Evolutionary conservation across 2,888 invertebrate species (phyloP).

Genomic region (Limnephilus marmoratus): DNA sequence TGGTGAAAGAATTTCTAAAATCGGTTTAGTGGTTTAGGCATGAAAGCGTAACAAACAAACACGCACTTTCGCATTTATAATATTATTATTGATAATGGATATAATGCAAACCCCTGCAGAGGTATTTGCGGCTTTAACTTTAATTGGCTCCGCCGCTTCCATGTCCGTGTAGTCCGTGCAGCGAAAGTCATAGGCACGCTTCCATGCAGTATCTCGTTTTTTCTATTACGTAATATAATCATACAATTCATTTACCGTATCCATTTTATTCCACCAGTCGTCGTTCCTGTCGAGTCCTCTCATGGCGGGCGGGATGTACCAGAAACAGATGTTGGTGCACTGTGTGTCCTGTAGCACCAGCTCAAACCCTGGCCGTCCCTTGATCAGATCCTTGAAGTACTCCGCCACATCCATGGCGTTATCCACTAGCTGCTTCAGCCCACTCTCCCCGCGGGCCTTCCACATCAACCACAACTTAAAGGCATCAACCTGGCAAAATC

Average conservation of each 20-base stretch:
- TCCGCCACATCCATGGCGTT: constrained; percentile 80
- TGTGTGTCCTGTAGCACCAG: constrained; percentile 79
- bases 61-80: too few relatives aligned
- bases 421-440: constrained; percentile 80
- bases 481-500: constrained; percentile 82
- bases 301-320: constrained; percentile 85
- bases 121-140: too few relatives aligned
- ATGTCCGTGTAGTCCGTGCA: too few relatives aligned
- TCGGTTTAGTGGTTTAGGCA: too few relatives aligned
- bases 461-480: constrained; percentile 96
- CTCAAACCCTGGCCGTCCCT: constrained; percentile 78
- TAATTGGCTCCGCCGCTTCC: too few relatives aligned
- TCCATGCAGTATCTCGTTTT: too few relatives aligned
- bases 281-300: constrained; percentile 72
- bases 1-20: too few relatives aligned
- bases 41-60: too few relatives aligned
- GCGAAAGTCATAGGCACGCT: too few relatives aligned
- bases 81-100: too few relatives aligned
- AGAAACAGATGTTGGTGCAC: constrained; percentile 93
- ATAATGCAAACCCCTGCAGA: too few relatives aligned
- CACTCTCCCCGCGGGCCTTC: constrained; percentile 85
- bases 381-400: constrained; percentile 77
- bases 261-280: constrained; percentile 77
- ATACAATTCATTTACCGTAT: constrained; percentile 71
- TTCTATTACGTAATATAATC: too few relatives aligned